Evolutionary conservation across 1,140 invertebrate genomes (phyloP), one percentile per base, ranked within the genome.

Genomic region (Grapholita molesta): DNA sequence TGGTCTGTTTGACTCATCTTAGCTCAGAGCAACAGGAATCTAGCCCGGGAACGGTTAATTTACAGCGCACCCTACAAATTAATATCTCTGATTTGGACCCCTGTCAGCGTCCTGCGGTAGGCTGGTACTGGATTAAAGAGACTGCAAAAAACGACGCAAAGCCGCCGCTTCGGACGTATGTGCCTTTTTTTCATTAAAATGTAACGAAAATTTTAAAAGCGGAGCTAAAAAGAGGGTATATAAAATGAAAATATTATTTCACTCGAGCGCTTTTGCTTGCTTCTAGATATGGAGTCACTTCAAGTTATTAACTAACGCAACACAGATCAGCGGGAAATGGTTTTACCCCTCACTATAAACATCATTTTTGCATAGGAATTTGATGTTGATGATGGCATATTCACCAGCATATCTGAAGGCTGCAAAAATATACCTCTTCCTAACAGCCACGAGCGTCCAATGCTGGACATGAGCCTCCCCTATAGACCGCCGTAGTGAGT

Each of bases 21-120:
- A 4, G 18, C 7, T 21, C 42, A 2, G 2, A 9, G 6, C 42
- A 21, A 48, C 4, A 7, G 42, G 15, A 48, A 48, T 48, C 18
- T n/a, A 18, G 7, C 7, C 6, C n/a, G 42, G 42, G 76, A 79
- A 72, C 80, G 80, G 82, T 86, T 87, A 87, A 89, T 88, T 88
- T 86, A 83, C 80, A 84, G 78, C 79, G 80, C 77, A 72, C 84
- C 80, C 82, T 82, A 85, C 86, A 86, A 88, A 90, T 90, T 88
- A 88, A 88, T 88, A 88, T 88, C 79, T 83, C 80, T 82, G 86
- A 88, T 90, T 88, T 80, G 78, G 81, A 90, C 88, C 88, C 88
- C 84, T 86, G 86, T 90, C 88, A 88, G 77, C 78, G 69, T 66
- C 78, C 71, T 74, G 73, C 70, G 66, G 66, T 70, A 70, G 52